Percentiles rank a stretch among this genome's conserved stretches.
These are phyloP conservation scores for Virgularia gustaviana DNA, from an alignment of 92 coral and sea anemone genomes.

Conservation along the genomic window DNA sequence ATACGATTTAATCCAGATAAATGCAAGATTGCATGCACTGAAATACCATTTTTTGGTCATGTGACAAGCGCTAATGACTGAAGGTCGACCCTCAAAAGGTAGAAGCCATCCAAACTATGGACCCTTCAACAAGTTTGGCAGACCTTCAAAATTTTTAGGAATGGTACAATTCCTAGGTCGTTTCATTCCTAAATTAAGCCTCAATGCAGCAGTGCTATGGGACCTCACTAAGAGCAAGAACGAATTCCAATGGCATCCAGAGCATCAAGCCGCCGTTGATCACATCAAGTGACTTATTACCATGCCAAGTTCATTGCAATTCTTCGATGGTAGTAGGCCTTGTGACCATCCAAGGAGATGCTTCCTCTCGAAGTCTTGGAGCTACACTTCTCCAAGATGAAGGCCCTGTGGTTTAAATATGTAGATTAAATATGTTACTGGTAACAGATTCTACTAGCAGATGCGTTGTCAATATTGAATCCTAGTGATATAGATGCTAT, in stretches of 20 bases:
- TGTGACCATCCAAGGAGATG: conserved; percentile 55
- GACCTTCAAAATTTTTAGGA: conserved; percentile 66
- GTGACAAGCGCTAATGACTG: conserved; percentile 60
- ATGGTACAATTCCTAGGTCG: conserved; percentile 63
- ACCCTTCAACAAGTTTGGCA: conserved; percentile 56
- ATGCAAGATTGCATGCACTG: conserved; percentile 60
- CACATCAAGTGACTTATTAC: conserved; percentile 1
- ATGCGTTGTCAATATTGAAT: conserved; percentile 15
- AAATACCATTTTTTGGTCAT: conserved; percentile 66
- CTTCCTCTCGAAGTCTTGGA: conserved; percentile 59
- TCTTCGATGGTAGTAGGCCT: conserved; percentile 25
- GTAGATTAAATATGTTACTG: conserved; percentile 18
- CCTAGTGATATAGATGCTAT: conserved; percentile 1
- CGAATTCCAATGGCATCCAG: conserved; percentile 24
- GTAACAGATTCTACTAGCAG: conserved; percentile 18
- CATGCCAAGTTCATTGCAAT: not conserved
- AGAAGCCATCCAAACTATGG: conserved; percentile 60
- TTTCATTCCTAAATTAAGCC: conserved; percentile 54
- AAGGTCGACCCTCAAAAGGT: conserved; percentile 55
- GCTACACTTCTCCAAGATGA: conserved; percentile 31
- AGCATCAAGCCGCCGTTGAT: conserved; percentile 28
- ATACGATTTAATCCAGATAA: conserved; percentile 66
- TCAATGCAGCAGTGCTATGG: conserved; percentile 44
- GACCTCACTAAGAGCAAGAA: conserved; percentile 3
- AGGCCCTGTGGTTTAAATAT: conserved; percentile 30